phyloP scores from a whole-genome alignment of 2,888 invertebrate genomes.

The Reticulitermes lucifugus region DNA sequence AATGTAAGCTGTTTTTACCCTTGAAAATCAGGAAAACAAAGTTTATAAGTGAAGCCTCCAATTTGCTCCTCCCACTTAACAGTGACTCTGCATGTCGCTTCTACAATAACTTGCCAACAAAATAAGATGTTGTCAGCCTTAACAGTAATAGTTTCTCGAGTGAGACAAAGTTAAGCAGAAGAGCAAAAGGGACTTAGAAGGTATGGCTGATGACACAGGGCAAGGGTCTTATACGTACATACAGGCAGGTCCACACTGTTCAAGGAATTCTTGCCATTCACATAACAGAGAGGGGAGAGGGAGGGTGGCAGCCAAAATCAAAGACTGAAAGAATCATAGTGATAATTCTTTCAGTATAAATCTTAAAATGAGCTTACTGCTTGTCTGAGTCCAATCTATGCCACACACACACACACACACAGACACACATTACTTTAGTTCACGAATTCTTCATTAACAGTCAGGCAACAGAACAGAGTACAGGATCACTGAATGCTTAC shows the following conservation, averaged over 20 bases:
- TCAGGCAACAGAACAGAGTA: background rate
- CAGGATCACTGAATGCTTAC: background rate
- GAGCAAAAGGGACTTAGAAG: slow-evolving; percentile 26
- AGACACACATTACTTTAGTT: background rate
- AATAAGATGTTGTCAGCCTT: background rate
- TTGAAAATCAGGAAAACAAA: slow-evolving; percentile 25
- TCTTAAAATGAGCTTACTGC: background rate
- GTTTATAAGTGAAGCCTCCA: background rate
- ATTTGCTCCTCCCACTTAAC: slow-evolving; percentile 26
- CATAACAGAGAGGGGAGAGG: background rate
- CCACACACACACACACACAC: background rate
- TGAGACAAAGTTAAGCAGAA: slow-evolving; percentile 33
- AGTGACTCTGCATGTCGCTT: background rate
- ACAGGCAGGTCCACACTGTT: slow-evolving; percentile 7
- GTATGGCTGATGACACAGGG: background rate
- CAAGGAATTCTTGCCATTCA: slow-evolving; percentile 10
- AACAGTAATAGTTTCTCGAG: background rate
- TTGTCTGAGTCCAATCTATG: background rate
- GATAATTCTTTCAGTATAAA: background rate
- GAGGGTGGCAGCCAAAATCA: background rate
- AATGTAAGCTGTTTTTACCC: slow-evolving; percentile 34
- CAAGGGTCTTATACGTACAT: background rate
- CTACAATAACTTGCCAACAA: background rate
- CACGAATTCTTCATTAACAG: background rate
- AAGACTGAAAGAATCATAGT: background rate